Base-by-base conservation (phyloP, 1,140 invertebrate genomes). In the Sarcophaga peregrina region DNA sequence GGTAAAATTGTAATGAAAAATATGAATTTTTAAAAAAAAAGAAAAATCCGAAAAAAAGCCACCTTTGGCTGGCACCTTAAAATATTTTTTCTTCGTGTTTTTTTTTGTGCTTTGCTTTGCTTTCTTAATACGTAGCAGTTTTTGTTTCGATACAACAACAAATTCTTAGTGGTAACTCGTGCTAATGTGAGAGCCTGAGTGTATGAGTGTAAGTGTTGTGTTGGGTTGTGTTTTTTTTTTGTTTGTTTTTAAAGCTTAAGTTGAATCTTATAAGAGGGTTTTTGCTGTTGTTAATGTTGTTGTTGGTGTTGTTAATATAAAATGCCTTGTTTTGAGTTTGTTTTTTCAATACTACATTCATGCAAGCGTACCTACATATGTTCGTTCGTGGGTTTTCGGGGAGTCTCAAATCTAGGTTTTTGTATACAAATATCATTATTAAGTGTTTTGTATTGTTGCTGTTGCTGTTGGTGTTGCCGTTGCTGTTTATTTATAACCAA, bases 121-220 rank as follows among this genome's bases (percentile, higher is more conserved):
- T 68, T 68, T 68, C 58, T 68, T 68, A 68, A 68, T 68, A 68
- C 62, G 62, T 68, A 68, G 62, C 62, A 68, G 20, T 68, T 68
- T 68, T 68, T 68, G 13, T 58, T 58, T 13, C 15, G n/a, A 58
- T 58, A 58, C 54, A 58, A 58, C 15, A 6, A 58, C 3, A 58
- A 13, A n/a, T 58, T 13, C 13, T 37, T 37, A 37, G 25, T 37
- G 25, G 25, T 37, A 37, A 37, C 25, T 37, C 25, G 25, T 37
- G 25, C 25, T 37, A 4, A 37, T 37, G 25, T 4, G 25, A 37
- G 25, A 37, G 25, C 4, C 25, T n/a, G 25, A 37, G 25, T 37
- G 25, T 37, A 37, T 37, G 1, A 37, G 25, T 37, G 25, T 37
- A 2, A 37, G 25, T 37, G 25, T 37, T 37, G 25, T 37, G 25